Percentiles rank a stretch among this genome's conserved stretches.
These are phyloP conservation scores for Leptonema lineaticorne DNA, from an alignment of 1,140 invertebrate genomes.

Conservation along the genomic window DNA sequence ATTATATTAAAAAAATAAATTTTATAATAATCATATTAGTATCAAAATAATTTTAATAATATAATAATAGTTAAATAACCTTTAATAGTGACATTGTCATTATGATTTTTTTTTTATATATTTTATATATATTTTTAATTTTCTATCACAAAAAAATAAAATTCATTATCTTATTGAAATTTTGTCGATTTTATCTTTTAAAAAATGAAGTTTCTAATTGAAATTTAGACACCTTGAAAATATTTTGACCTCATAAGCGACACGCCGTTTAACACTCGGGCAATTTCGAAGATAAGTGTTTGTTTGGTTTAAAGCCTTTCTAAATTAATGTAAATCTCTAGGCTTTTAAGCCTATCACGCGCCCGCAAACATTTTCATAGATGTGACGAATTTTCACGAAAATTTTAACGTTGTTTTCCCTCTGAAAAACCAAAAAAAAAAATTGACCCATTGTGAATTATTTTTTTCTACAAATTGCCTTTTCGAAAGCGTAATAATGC, in stretches of 20 bases:
- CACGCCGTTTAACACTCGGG: background rate
- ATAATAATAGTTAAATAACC: no score
- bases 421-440: no score
- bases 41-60: no score
- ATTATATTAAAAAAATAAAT: no score
- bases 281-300: background rate
- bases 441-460: no score
- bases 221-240: constrained; percentile 4
- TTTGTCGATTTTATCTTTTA: background rate
- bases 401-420: background rate
- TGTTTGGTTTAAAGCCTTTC: background rate
- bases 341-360: background rate
- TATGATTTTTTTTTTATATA: no score
- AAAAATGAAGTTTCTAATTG: background rate
- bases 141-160: no score
- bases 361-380: background rate
- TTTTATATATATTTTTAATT: no score
- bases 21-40: no score
- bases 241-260: background rate
- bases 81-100: no score
- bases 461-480: no score
- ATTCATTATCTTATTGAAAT: background rate
- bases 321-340: constrained; percentile 4
- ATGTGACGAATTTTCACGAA: background rate
- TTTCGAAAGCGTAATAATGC: no score